Conservation (phyloP, 2,888 invertebrate species). For the Ichneumoninae sp. region DNA sequence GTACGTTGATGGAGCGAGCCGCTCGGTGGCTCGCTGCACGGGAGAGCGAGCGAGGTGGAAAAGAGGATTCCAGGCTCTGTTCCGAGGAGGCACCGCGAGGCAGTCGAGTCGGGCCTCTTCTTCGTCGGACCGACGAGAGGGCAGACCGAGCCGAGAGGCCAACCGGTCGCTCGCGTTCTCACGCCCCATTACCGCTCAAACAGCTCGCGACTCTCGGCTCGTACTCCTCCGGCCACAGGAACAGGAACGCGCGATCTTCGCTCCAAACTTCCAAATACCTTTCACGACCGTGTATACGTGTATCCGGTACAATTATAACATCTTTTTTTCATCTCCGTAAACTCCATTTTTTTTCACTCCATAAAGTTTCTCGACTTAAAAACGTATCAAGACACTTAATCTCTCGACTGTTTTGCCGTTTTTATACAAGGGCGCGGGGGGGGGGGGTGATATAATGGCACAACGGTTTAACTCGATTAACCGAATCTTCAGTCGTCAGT, state of each 20-base stretch:
- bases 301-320: slow-evolving; percentile 60
- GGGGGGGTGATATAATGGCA: neutral
- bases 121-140: slow-evolving; percentile 70
- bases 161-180: slow-evolving; percentile 78
- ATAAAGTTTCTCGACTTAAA: neutral
- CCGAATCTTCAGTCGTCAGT: slow-evolving; percentile 7
- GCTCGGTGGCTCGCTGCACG: slow-evolving; percentile 13
- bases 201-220: slow-evolving; percentile 59
- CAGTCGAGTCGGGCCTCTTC: slow-evolving; percentile 46
- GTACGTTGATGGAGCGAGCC: slow-evolving; percentile 73
- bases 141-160: slow-evolving; percentile 72
- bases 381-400: slow-evolving; percentile 3
- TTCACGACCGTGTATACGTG: slow-evolving; percentile 30
- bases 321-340: slow-evolving; percentile 5
- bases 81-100: slow-evolving; percentile 47
- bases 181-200: slow-evolving; percentile 74
- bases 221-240: slow-evolving; percentile 35
- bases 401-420: neutral
- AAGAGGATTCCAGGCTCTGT: slow-evolving; percentile 44
- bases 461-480: neutral
- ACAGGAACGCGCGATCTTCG: slow-evolving; percentile 56
- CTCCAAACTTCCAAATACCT: slow-evolving; percentile 60
- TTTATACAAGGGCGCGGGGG: neutral
- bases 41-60: slow-evolving; percentile 36
- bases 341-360: slow-evolving; percentile 12